Evolutionary conservation across 2,888 invertebrate genomes (phyloP).

Genomic region (Caenorhabditis angaria): DNA sequence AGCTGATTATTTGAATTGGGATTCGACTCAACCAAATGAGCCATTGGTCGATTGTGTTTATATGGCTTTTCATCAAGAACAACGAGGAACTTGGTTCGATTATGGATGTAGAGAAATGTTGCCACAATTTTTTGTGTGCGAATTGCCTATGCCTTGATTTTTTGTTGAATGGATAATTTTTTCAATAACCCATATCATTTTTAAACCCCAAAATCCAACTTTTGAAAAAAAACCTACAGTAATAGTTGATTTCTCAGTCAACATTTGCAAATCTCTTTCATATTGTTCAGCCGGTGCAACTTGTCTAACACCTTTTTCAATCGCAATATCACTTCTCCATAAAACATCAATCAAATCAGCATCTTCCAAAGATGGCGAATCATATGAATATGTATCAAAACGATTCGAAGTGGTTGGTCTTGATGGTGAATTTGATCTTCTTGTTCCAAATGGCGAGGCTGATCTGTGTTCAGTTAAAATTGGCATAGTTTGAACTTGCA

Average conservation of each 20-base stretch:
- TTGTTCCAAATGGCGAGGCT: conserved; percentile 26
- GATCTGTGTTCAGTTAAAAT: conserved; percentile 43
- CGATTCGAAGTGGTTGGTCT: conserved; percentile 22
- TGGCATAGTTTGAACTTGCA: conserved; percentile 32
- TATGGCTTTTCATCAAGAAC: conserved; percentile 69
- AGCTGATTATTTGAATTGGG: conserved; percentile 65
- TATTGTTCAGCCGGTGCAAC: conserved; percentile 57
- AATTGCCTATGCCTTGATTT: conserved; percentile 53
- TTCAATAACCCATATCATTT: background rate
- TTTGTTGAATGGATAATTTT: background rate
- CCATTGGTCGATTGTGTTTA: conserved; percentile 67
- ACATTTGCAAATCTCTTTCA: conserved; percentile 62
- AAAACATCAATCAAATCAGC: conserved; percentile 70
- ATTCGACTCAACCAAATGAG: conserved; percentile 66
- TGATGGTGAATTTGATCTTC: conserved; percentile 19
- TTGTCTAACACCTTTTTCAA: conserved; percentile 43
- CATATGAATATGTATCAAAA: conserved; percentile 6
- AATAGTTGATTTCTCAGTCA: conserved; percentile 62
- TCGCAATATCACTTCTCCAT: conserved; percentile 70
- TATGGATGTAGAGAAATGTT: conserved; percentile 65
- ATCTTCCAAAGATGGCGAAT: conserved; percentile 52
- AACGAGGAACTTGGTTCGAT: conserved; percentile 70
- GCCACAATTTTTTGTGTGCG: conserved; percentile 69
- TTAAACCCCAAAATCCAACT: background rate
- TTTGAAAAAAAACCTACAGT: conserved; percentile 24